phyloP scores from a whole-genome alignment of 1,140 invertebrate genomes.

The Ptiloglossa arizonensis region DNA sequence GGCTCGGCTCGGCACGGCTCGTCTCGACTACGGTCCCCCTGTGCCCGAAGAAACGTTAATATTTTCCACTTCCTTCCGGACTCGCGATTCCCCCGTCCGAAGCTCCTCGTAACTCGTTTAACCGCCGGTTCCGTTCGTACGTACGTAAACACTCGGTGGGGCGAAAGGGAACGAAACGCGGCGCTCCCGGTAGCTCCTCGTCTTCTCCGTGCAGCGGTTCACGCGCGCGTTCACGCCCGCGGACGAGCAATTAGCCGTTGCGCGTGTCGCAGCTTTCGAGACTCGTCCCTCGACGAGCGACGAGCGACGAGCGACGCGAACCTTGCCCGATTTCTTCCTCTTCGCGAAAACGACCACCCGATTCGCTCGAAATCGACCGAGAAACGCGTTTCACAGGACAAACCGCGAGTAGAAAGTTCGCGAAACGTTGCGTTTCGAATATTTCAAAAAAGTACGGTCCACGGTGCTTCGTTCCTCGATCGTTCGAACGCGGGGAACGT shows the following conservation, averaged over 20 bases:
- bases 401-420: no score
- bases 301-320: background rate
- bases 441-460: no score
- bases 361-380: no score
- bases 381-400: no score
- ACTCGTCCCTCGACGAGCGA: background rate
- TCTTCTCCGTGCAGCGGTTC: constrained; percentile 1
- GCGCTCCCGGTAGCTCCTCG: background rate
- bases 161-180: constrained; percentile 1
- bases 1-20: no score
- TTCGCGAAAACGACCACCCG: no score
- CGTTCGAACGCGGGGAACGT: no score
- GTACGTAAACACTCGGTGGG: constrained; percentile 53
- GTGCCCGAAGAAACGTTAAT: constrained; percentile 54
- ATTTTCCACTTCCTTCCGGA: constrained; percentile 65
- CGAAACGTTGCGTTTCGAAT: no score
- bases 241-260: constrained; percentile 39
- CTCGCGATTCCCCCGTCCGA: constrained; percentile 33
- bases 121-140: constrained; percentile 3
- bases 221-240: constrained; percentile 37
- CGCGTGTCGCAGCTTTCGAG: background rate
- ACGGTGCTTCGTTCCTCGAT: no score
- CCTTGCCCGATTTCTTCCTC: background rate
- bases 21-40: background rate
- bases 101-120: constrained; percentile 58